Evolutionary conservation across 1,140 invertebrate species (phyloP).

Genomic region (Papilio helenus): DNA sequence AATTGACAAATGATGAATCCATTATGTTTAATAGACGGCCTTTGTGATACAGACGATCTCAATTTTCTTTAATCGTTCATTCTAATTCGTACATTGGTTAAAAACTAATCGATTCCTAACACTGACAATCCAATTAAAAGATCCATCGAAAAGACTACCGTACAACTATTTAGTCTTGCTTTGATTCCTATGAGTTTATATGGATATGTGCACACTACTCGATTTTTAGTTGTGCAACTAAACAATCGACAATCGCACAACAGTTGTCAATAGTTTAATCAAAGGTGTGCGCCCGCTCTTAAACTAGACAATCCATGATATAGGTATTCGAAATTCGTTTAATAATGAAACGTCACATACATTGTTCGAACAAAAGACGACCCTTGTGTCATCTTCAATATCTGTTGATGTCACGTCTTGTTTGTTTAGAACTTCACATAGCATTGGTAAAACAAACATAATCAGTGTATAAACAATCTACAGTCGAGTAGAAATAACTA

Average conservation of each 20-base stretch:
- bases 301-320: background rate
- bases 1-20: slow-evolving; percentile 65
- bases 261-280: no score
- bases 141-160: background rate
- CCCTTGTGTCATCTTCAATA: background rate
- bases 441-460: background rate
- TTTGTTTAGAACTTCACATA: background rate
- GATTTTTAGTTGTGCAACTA: no score
- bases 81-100: slow-evolving; percentile 57
- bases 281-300: no score
- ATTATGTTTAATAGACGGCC: slow-evolving; percentile 55
- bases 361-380: background rate
- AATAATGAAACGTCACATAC: background rate
- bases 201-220: no score
- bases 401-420: slow-evolving; percentile 3
- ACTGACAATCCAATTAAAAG: background rate
- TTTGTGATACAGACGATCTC: slow-evolving; percentile 53
- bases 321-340: background rate
- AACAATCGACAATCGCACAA: no score
- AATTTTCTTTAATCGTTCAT: slow-evolving; percentile 59
- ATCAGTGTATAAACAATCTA: background rate
- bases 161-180: no score
- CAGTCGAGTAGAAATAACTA: background rate
- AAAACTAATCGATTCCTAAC: slow-evolving; percentile 75
- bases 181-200: no score